Percentiles rank a stretch among this genome's conserved stretches.
These are phyloP conservation scores for Lerista edwardsae DNA, from an alignment of 2,797 vertebrate genomes.

Conservation along the genomic window DNA sequence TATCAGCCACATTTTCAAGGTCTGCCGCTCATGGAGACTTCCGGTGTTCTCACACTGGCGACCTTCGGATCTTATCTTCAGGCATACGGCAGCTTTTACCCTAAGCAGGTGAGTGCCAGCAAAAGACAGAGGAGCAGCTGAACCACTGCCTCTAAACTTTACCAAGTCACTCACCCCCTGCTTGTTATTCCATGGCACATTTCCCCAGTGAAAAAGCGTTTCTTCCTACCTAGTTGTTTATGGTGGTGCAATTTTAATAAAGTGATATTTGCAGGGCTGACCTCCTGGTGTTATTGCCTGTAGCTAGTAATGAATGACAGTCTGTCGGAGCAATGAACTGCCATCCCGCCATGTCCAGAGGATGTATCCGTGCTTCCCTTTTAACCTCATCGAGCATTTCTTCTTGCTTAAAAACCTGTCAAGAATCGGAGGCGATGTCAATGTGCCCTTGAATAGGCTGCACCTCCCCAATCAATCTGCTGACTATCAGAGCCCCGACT, in stretches of 20 bases:
- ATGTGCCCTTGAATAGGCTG: background rate
- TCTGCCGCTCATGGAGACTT: no score
- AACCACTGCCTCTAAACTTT: background rate
- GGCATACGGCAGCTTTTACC: no score
- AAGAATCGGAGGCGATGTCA: constrained; percentile 1
- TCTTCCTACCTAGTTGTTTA: constrained; percentile 22
- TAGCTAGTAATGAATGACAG: background rate
- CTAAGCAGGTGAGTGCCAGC: background rate
- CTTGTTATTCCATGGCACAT: background rate
- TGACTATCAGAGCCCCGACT: background rate
- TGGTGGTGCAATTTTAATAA: background rate
- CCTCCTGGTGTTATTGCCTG: background rate
- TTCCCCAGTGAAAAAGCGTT: accelerated
- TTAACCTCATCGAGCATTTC: background rate
- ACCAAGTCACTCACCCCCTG: background rate
- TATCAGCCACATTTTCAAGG: no score
- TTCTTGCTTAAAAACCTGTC: constrained; percentile 23
- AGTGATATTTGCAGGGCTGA: background rate
- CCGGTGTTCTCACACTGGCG: no score
- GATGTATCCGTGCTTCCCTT: background rate
- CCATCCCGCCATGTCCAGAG: background rate
- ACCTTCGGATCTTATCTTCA: no score
- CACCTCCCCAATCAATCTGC: background rate
- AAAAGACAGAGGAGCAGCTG: constrained; percentile 8
- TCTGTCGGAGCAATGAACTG: background rate